These are phyloP conservation scores for Orthosia gracilis DNA, from an alignment of 2,888 invertebrate species.

Conservation along the genomic window DNA sequence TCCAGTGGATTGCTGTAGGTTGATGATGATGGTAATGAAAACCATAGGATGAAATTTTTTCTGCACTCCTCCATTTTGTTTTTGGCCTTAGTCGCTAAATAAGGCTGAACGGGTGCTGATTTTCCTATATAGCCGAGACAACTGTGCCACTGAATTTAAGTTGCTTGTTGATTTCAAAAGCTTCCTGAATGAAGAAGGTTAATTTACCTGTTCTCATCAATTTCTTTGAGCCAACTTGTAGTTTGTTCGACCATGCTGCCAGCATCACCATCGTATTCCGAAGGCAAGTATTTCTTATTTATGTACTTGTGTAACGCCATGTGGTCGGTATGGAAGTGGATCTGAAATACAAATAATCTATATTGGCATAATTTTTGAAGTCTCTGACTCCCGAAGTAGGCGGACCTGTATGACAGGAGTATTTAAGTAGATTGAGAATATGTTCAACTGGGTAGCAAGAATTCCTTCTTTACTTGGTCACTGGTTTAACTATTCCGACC, in stretches of 20 bases:
- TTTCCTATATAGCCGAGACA: no score
- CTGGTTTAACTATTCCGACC: no score
- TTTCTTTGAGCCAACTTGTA: conserved; percentile 86
- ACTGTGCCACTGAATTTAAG: background rate
- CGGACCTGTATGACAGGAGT: no score
- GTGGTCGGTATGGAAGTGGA: conserved; percentile 92
- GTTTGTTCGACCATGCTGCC: conserved; percentile 90
- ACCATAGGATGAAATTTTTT: background rate
- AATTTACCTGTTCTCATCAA: conserved; percentile 47
- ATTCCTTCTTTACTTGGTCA: background rate
- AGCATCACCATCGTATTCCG: conserved; percentile 93
- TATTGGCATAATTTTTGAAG: no score
- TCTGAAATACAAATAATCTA: conserved; percentile 78
- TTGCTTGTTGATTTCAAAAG: background rate
- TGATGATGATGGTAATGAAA: no score
- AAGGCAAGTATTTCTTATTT: conserved; percentile 92
- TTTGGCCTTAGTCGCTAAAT: background rate
- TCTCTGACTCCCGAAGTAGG: no score
- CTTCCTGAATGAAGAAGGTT: background rate
- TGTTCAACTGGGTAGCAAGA: no score
- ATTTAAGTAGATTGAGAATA: background rate
- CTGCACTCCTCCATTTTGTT: background rate
- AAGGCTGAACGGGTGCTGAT: no score
- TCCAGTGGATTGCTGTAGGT: no score
- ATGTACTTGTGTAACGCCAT: conserved; percentile 91